Percentiles rank a stretch among this genome's conserved stretches.
These are phyloP conservation scores for Drosophila gunungcola DNA, from an alignment of 1,140 invertebrate species.

Conservation along the genomic window DNA sequence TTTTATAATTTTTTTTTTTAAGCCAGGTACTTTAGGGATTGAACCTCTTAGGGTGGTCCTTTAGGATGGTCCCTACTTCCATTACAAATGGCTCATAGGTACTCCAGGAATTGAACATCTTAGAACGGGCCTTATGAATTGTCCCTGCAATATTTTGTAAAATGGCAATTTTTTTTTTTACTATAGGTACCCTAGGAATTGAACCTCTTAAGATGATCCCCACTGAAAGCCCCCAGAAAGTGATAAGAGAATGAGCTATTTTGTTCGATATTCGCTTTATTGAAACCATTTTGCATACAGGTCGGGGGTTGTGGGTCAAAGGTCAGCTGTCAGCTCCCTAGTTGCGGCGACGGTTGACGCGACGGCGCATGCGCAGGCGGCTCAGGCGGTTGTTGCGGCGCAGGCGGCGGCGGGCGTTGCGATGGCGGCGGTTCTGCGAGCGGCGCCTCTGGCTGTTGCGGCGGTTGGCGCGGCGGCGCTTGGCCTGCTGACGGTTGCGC, in stretches of 20 bases:
- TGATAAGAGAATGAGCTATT: not conserved
- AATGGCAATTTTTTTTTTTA: too few species aligned
- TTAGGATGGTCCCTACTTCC: too few species aligned
- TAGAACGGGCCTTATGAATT: too few species aligned
- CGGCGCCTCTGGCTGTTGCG: not conserved
- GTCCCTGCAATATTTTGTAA: too few species aligned
- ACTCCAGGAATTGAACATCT: too few species aligned
- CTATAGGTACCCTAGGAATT: too few species aligned
- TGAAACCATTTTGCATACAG: slow-evolving; percentile 8
- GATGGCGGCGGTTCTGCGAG: slow-evolving; percentile 10
- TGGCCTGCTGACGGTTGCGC: not conserved
- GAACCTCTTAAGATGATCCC: too few species aligned
- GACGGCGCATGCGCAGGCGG: slow-evolving; percentile 30
- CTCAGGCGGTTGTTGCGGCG: slow-evolving; percentile 13
- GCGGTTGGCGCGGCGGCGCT: not conserved
- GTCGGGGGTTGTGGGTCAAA: not conserved
- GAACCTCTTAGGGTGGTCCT: too few species aligned
- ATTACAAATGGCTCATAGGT: too few species aligned
- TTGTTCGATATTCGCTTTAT: slow-evolving; percentile 13
- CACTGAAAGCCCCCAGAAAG: not conserved
- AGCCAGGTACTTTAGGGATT: too few species aligned
- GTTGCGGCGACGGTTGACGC: slow-evolving; percentile 34
- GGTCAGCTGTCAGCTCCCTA: slow-evolving; percentile 5
- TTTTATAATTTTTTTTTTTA: too few species aligned
- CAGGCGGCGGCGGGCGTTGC: slow-evolving; percentile 25